Percentiles rank a stretch among this genome's conserved stretches.
phyloP scores from a whole-genome alignment of 2,113 vertebrate species.

The Cyanoliseus patagonus region DNA sequence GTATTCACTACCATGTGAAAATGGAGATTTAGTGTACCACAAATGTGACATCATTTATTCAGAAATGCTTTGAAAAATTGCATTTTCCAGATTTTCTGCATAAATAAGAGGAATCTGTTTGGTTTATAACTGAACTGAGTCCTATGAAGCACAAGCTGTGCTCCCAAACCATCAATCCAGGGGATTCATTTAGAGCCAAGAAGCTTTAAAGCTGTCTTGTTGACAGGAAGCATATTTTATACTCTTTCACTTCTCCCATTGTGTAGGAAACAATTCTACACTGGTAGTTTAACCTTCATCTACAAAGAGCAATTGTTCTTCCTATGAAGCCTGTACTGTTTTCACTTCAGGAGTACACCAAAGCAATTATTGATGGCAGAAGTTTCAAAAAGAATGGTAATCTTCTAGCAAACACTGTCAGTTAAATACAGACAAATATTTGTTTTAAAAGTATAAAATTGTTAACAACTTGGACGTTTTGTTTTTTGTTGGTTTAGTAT shows the following conservation, averaged over 20 bases:
- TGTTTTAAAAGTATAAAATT: not conserved
- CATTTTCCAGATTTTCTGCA: conserved; percentile 8
- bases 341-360: not conserved
- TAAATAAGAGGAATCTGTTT: conserved; percentile 4
- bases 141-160: not conserved
- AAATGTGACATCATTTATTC: conserved; percentile 4
- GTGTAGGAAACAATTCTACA: conserved; percentile 31
- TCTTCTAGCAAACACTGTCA: not conserved
- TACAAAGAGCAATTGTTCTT: conserved; percentile 44
- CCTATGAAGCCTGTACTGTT: not conserved
- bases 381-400: not conserved
- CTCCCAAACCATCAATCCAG: conserved; percentile 35
- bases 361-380: not conserved
- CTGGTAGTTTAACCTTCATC: conserved; percentile 42
- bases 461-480: not conserved
- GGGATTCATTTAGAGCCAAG: conserved; percentile 17
- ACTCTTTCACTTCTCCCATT: conserved; percentile 15
- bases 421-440: not conserved
- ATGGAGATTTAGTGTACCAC: not conserved
- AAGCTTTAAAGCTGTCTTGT: conserved; percentile 39
- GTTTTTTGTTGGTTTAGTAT: not conserved
- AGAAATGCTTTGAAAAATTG: not conserved
- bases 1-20: not conserved
- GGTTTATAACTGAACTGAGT: conserved; percentile 25
- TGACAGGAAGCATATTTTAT: conserved; percentile 51